Evolutionary conservation across 2,888 invertebrate genomes (phyloP).

Genomic region (Synergus japonicus): DNA sequence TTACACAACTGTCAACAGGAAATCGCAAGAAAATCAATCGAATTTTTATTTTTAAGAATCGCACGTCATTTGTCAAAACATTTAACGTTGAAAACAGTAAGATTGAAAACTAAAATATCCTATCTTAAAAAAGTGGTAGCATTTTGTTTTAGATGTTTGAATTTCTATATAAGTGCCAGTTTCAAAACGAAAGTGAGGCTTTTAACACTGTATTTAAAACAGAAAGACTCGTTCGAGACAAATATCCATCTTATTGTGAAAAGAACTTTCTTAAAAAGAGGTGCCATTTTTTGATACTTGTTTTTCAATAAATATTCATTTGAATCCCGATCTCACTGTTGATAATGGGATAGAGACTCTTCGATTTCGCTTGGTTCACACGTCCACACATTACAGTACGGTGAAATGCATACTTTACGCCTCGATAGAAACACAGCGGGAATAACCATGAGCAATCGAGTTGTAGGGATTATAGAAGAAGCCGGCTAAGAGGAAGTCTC

Average conservation of each 20-base stretch:
- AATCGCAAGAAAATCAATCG: neutral
- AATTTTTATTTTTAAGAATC: no score
- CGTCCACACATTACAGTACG: neutral
- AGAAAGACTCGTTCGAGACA: neutral
- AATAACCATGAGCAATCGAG: slow-evolving; percentile 39
- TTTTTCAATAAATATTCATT: neutral
- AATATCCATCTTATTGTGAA: neutral
- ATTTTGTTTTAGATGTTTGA: no score
- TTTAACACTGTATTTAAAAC: no score
- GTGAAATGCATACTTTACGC: slow-evolving; percentile 50
- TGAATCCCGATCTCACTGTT: neutral
- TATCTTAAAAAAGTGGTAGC: no score
- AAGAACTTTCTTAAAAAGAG: neutral
- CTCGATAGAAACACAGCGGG: slow-evolving; percentile 52
- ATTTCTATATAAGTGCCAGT: no score
- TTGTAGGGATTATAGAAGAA: slow-evolving; percentile 42
- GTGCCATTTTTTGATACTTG: neutral
- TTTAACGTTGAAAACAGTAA: no score
- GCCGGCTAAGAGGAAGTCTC: slow-evolving; percentile 54
- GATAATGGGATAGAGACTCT: neutral
- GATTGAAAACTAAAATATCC: no score
- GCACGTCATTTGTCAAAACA: no score
- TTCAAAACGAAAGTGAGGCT: no score
- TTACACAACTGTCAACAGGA: neutral
- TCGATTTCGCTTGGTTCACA: slow-evolving; percentile 3